phyloP scores from a whole-genome alignment of 1,140 invertebrate genomes.

The Drosophila novamexicana region DNA sequence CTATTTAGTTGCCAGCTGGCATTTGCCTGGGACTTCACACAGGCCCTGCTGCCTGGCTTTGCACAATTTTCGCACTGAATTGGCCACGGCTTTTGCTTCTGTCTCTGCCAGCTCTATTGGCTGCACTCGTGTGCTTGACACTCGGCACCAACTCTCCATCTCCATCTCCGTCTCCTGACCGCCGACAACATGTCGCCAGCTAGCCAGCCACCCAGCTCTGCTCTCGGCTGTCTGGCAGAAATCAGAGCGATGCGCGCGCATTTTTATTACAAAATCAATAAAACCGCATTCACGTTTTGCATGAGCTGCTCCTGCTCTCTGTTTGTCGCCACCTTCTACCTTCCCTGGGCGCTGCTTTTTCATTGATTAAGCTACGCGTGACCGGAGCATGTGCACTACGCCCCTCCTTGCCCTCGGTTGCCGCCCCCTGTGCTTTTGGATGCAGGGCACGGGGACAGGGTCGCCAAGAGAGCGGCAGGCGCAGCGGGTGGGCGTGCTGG shows the following conservation, averaged over 20 bases:
- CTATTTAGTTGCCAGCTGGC: constrained; percentile 6
- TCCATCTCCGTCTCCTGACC: constrained; percentile 45
- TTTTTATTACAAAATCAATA: constrained; percentile 77
- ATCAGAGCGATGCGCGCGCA: constrained; percentile 74
- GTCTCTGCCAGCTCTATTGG: constrained; percentile 14
- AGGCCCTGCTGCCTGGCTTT: constrained; percentile 36
- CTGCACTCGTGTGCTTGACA: constrained; percentile 35
- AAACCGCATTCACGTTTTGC: constrained; percentile 66
- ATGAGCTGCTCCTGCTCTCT: constrained; percentile 3
- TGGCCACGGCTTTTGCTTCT: background rate
- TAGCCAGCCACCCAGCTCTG: constrained; percentile 30
- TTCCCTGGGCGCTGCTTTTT: background rate
- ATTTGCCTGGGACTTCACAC: constrained; percentile 22
- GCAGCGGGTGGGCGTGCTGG: constrained; percentile 6
- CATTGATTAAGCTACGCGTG: constrained; percentile 47
- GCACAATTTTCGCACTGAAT: constrained; percentile 49
- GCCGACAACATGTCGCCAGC: constrained; percentile 70
- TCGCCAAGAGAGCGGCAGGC: background rate
- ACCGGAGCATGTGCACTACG: constrained; percentile 27
- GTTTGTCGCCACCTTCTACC: background rate
- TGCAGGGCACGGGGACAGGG: constrained; percentile 28
- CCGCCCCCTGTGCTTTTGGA: background rate
- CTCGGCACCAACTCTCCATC: constrained; percentile 26
- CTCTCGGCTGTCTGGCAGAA: constrained; percentile 49
- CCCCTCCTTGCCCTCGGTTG: background rate